Conservation (phyloP, 2,113 vertebrate species). For the Steatornis caripensis region DNA sequence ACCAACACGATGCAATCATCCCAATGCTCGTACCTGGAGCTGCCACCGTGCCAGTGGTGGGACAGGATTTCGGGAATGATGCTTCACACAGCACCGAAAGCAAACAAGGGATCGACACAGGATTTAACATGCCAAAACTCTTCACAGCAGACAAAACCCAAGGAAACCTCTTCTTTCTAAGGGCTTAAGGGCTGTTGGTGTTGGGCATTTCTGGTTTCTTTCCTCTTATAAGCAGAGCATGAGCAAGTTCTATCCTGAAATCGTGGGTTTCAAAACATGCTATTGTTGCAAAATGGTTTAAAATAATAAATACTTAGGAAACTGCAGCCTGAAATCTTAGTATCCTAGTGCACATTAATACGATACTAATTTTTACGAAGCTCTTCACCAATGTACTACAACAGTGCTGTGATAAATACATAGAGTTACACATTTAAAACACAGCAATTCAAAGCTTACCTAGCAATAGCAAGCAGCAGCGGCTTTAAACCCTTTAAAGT, state of each 20-base stretch:
- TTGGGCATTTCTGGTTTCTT: not conserved
- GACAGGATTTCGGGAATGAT: not conserved
- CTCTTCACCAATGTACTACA: not conserved
- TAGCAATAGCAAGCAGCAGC: not conserved
- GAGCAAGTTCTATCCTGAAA: not conserved
- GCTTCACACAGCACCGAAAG: not conserved
- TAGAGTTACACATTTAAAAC: not conserved
- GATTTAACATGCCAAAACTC: not conserved
- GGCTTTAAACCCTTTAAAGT: not conserved
- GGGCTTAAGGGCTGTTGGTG: not conserved
- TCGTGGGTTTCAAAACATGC: fast-evolving
- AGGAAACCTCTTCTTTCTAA: not conserved
- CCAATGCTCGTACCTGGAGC: not conserved
- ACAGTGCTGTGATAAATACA: not conserved
- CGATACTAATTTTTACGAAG: not conserved
- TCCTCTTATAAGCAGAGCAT: not conserved
- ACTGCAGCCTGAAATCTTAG: not conserved
- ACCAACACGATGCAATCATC: not conserved
- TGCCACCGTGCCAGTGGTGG: fast-evolving
- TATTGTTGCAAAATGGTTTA: not conserved
- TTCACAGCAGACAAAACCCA: not conserved
- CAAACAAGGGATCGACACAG: fast-evolving
- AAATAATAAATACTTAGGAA: not conserved
- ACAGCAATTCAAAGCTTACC: not conserved
- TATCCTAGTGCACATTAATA: not conserved